phyloP scores from a whole-genome alignment of 92 coral and sea anemone species.

The Nematostella vectensis region DNA sequence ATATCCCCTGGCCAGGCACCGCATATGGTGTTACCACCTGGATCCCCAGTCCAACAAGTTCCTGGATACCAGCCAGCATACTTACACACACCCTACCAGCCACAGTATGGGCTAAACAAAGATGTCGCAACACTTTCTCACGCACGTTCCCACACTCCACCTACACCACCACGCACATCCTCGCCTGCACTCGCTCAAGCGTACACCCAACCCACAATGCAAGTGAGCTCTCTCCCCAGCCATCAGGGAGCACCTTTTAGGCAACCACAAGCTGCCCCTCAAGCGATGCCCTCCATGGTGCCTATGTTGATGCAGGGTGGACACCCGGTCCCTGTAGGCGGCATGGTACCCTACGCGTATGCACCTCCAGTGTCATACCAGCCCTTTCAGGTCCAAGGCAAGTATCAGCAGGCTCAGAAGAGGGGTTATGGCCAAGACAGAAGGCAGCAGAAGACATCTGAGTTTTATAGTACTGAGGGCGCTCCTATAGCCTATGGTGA shows the following conservation, averaged over 20 bases:
- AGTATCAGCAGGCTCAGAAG: constrained; percentile 51
- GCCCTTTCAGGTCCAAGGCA: constrained; percentile 59
- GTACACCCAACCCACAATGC: constrained; percentile 32
- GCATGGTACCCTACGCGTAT: constrained; percentile 25
- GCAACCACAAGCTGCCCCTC: constrained; percentile 59
- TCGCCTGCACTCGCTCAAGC: constrained; percentile 59
- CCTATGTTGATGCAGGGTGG: constrained; percentile 65
- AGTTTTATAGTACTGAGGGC: constrained; percentile 18
- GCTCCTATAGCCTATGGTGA: constrained; percentile 26
- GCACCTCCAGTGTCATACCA: constrained; percentile 46
- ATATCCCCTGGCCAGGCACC: constrained; percentile 35
- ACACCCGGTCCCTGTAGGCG: constrained; percentile 58
- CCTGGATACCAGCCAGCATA: constrained; percentile 28
- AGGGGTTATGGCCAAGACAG: constrained; percentile 47
- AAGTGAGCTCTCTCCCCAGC: constrained; percentile 11
- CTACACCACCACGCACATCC: constrained; percentile 83
- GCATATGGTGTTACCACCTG: constrained; percentile 48
- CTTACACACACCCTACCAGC: constrained; percentile 38
- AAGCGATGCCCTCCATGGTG: constrained; percentile 63
- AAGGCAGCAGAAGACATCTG: constrained; percentile 49
- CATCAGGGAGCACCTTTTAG: constrained; percentile 51
- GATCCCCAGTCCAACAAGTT: constrained; percentile 39
- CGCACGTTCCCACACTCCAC: constrained; percentile 87
- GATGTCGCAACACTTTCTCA: constrained; percentile 53
- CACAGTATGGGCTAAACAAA: constrained; percentile 38